Evolutionary conservation across 2,113 vertebrate genomes (phyloP), one percentile per base, ranked within the genome.

Genomic region (Procavia capensis): DNA sequence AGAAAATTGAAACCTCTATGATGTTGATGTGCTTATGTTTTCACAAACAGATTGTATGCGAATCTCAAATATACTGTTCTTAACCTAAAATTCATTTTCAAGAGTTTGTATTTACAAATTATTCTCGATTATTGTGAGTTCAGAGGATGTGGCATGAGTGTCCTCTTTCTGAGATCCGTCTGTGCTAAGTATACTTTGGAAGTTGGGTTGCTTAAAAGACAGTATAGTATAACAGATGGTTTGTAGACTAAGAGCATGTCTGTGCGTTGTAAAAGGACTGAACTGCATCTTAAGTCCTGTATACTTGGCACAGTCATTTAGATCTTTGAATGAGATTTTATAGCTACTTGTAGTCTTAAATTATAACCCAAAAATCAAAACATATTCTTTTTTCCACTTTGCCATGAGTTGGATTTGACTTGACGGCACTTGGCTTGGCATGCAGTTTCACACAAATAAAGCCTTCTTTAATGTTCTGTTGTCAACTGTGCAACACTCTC

Each of bases 41-140:
- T 95, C 93, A 84, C 72, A 85, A 83, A 83, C 13, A 92, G 80
- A 93, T 90, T 72, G 87, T 93, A 86, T 83, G 9, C 64, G 16
- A 74, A 68, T n/a, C 5, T 85, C 74, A 87, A 90, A 87, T 79
- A 95, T 84, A 95, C 89, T 95, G 50, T 20, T 24, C 27, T 11
- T 57, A 94, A 80, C 59, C 39, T 72, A 89, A 93, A 90, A 95
- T 64, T 95, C 41, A 6, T 9, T 88, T 91, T 64, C n/a, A 82
- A 85, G 57, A 94, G 79, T 76, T 94, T 92, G 89, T 64, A 78
- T 96, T 96, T 96, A 97, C 94, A 97, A 96, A 96, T 96, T 95
- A 88, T 97, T 54, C 86, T 92, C 80, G 70, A 78, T 31, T 61
- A 74, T 75, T 89, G 63, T 95, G 72, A 83, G 34, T 82, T 86